These are phyloP conservation scores for Porites rus DNA, from an alignment of 92 coral and sea anemone genomes.

Conservation along the genomic window DNA sequence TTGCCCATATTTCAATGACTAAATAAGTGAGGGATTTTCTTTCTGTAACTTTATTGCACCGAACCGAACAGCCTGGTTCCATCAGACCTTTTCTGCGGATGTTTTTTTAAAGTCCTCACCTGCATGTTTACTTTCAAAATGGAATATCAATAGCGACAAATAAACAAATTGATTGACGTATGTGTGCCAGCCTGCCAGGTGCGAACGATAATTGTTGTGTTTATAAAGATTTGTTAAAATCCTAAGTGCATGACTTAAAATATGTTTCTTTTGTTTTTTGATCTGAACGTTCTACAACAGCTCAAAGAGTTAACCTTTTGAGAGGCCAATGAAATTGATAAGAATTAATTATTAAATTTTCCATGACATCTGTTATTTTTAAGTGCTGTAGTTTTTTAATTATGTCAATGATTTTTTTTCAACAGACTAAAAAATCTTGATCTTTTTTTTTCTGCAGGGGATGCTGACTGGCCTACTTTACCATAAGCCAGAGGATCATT, in stretches of 20 bases:
- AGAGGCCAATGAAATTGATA: too few species aligned
- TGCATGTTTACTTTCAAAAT: neutral
- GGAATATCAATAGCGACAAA: neutral
- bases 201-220: neutral
- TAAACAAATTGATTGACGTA: neutral
- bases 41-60: neutral
- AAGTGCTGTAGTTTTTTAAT: too few species aligned
- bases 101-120: neutral
- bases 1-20: too few species aligned
- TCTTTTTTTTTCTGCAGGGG: conserved; percentile 57
- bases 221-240: neutral
- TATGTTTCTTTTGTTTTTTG: neutral
- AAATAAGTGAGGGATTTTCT: neutral
- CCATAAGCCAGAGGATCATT: conserved; percentile 92
- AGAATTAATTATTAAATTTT: too few species aligned
- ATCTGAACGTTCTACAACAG: too few species aligned
- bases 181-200: neutral
- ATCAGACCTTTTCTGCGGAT: neutral
- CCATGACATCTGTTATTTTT: too few species aligned
- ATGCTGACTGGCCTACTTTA: conserved; percentile 98
- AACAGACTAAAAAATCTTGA: too few species aligned
- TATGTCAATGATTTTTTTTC: too few species aligned
- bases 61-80: neutral
- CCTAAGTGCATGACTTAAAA: neutral
- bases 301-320: too few species aligned